Conservation (phyloP, 2,113 vertebrate species). For the Lathamus discolor region DNA sequence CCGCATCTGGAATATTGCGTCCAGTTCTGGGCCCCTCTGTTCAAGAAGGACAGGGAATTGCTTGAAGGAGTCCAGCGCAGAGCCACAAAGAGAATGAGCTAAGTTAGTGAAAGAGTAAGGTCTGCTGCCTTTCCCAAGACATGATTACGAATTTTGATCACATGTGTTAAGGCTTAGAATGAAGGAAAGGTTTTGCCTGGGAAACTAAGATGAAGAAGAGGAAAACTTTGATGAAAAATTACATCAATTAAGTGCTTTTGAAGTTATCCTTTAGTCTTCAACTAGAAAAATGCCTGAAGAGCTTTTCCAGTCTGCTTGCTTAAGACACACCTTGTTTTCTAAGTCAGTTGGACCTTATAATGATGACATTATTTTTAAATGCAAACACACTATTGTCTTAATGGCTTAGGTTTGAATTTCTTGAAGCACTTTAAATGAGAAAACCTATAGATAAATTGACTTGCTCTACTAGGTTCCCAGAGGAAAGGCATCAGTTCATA, state of each 20-base stretch:
- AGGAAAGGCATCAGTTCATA: neutral
- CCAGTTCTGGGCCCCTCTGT: too few relatives aligned
- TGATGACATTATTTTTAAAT: neutral
- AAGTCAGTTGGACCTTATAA: neutral
- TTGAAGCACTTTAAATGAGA: neutral
- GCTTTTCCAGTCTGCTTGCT: neutral
- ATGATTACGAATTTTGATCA: neutral
- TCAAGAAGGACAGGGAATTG: too few relatives aligned
- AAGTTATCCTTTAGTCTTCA: constrained; percentile 17
- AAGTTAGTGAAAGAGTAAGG: neutral
- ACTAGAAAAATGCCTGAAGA: neutral
- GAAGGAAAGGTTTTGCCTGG: neutral
- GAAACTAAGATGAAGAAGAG: neutral
- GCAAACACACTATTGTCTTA: neutral
- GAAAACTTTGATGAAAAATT: neutral
- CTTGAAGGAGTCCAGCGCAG: too few relatives aligned
- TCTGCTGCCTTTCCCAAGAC: neutral
- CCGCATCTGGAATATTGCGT: too few relatives aligned
- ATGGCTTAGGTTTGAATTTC: neutral
- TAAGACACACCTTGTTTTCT: neutral
- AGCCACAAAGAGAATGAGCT: neutral
- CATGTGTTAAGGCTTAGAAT: neutral
- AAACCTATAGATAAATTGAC: neutral
- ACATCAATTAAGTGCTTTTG: neutral
- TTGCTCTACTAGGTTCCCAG: neutral